Evolutionary conservation across 2,888 invertebrate species (phyloP), one percentile per base, ranked within the genome.

Genomic region (Bellardia bayeri): DNA sequence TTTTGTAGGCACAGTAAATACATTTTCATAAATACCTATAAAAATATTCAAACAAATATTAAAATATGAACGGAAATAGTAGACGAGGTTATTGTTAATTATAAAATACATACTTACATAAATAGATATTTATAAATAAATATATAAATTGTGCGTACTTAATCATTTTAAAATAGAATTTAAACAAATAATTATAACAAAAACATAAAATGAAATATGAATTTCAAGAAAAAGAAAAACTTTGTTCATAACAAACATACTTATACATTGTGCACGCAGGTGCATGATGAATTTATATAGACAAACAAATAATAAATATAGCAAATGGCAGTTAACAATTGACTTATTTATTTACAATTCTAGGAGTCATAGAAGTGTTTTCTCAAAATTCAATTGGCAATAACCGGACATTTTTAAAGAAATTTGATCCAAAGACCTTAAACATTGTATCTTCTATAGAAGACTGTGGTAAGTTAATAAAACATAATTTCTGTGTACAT

Each of bases 131-230:
- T 78, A 80, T 82, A 69, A 76, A 74, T 71, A 75, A 56, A 58
- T 79, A 63, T 14, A 61, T 72, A 51, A 68, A 45, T 71, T 85
- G 63, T 82, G 64, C 75, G 80, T 85, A 86, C 74, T 82, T 78
- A 82, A 76, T 78, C 66, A 58, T 81, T 85, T 51, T 72, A 63
- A 71, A 85, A 78, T 66, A 51, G 51, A 82, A 63, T 85, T 74
- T 81, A 51, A 66, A 45, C 69, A 78, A 54, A 64, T 42, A 45
- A 64, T 54, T 58, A 69, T 51, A 63, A 56, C 58, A 58, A 42
- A 69, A 13, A 49, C 42, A 58, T 56, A 69, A 16, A n/a, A 37
- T 71, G 14, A 69, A 80, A 54, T 11, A 72, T 40, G 14, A 72
- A 72, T 37, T 23, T 23, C 23, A 56, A 37, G 14, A 72, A 37